Evolutionary conservation across 2,888 invertebrate species (phyloP), one percentile per base, ranked within the genome.

Genomic region (Eupithecia vulgata): DNA sequence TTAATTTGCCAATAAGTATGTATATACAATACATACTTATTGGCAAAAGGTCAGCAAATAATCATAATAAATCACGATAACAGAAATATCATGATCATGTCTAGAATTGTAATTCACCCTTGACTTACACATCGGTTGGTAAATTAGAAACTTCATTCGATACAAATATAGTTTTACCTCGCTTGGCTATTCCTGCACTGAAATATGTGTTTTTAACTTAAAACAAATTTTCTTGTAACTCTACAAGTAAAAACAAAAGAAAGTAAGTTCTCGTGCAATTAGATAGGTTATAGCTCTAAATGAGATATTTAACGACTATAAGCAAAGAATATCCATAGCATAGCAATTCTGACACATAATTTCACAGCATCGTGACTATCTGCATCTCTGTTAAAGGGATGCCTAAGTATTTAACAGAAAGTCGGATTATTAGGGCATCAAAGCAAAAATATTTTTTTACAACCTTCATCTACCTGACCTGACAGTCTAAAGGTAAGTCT

Each of bases 341-440:
- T 67, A 70, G 65, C 66, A 48, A 75, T 72, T 72, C 68, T 73
- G 62, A 68, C 75, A 72, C 80, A 79, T 82, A 81, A 83, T 85
- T 84, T 84, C 80, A 79, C 72, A 77, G 45, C 79, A 78, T 81
- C 83, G 81, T 83, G 79, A 85, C 82, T 82, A 84, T 85, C 85
- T 83, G 74, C 75, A 65, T 76, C 73, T 68, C 52, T 61, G 67
- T 15, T 37, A 25, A 17, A 68, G 65, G 15, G 71, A 15, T 40
- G 30, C 15, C 13, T n/a, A 0, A 3, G 12, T 25, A 37, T 21
- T 21, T 10, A n/a, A 37, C 10, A 37, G 70, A 74, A 75, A 72
- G 72, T 66, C 74, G 74, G 72, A 62, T 17, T 57, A 25, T 25
- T 52, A 21, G 0, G 10, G 8, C n/a, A n/a, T 2, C n/a, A 48